These are phyloP conservation scores for Lophotis ruficrista DNA, from an alignment of 2,113 vertebrate genomes.

Conservation along the genomic window DNA sequence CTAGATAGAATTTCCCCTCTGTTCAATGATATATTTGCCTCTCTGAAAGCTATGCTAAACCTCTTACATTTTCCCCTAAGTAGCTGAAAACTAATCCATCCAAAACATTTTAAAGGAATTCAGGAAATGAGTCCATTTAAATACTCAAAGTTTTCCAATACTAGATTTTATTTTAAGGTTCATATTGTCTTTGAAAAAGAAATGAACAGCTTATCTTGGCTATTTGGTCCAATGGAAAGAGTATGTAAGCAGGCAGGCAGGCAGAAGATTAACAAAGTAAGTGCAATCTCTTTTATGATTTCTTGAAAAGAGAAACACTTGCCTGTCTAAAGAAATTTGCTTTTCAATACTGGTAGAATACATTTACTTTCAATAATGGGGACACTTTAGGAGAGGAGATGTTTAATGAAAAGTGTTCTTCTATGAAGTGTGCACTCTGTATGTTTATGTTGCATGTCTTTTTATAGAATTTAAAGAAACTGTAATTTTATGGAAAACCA, in stretches of 20 bases:
- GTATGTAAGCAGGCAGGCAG: background rate
- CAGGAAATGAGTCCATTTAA: background rate
- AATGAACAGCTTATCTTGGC: background rate
- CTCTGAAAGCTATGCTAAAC: background rate
- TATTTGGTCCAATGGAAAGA: background rate
- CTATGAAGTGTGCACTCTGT: background rate
- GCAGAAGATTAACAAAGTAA: background rate
- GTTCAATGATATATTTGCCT: background rate
- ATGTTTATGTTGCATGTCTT: background rate
- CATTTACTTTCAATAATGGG: background rate
- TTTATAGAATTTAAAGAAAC: background rate
- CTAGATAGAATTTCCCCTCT: background rate
- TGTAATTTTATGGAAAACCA: background rate
- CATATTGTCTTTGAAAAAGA: background rate
- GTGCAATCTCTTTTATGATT: background rate
- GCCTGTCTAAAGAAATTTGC: background rate
- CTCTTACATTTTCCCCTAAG: background rate
- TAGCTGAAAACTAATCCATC: background rate
- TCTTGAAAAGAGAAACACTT: background rate
- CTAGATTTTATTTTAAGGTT: background rate
- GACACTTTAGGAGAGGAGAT: background rate
- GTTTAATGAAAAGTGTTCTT: background rate
- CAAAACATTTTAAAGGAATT: background rate
- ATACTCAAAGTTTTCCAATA: background rate
- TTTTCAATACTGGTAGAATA: background rate